phyloP scores from a whole-genome alignment of 2,113 vertebrate species.

The Sisor rabdophorus region DNA sequence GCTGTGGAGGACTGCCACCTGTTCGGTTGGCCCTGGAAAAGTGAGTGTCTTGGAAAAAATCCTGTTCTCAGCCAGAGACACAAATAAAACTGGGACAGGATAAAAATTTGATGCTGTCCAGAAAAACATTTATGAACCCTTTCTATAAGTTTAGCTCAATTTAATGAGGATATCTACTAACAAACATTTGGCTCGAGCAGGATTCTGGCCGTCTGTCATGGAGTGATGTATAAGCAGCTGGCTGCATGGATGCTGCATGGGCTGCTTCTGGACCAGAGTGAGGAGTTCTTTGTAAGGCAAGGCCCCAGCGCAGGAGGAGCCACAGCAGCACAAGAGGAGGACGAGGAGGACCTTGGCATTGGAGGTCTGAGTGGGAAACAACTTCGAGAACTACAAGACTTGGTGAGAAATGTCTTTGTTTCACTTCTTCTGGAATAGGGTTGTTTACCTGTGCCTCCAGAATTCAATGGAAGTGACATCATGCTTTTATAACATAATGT shows the following conservation, averaged over 20 bases:
- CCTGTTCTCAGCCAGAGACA: not conserved
- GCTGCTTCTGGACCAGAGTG: conserved; percentile 87
- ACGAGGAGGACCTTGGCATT: conserved; percentile 93
- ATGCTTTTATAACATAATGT: not conserved
- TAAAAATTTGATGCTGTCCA: not conserved
- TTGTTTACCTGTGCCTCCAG: not conserved
- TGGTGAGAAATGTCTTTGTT: conserved; percentile 70
- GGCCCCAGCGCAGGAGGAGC: conserved; percentile 84
- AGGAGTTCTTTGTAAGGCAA: conserved; percentile 96
- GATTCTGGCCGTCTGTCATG: conserved; percentile 92
- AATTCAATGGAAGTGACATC: not conserved
- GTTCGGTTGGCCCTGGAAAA: conserved; percentile 92
- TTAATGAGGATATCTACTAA: not conserved
- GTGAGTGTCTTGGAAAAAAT: conserved; percentile 61
- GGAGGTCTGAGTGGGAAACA: conserved; percentile 95
- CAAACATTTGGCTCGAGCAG: conserved; percentile 58
- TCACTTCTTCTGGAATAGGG: not conserved
- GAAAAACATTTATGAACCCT: too few species aligned
- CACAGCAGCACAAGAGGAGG: conserved; percentile 82
- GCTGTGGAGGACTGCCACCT: conserved; percentile 91
- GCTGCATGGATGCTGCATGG: conserved; percentile 98
- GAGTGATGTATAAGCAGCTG: conserved; percentile 98
- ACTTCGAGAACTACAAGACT: conserved; percentile 87
- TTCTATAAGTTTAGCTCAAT: too few species aligned
- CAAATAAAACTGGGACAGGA: not conserved